Evolutionary conservation across 2,797 vertebrate genomes (phyloP), one percentile per base, ranked within the genome.

Genomic region (Muscicapa comitata): DNA sequence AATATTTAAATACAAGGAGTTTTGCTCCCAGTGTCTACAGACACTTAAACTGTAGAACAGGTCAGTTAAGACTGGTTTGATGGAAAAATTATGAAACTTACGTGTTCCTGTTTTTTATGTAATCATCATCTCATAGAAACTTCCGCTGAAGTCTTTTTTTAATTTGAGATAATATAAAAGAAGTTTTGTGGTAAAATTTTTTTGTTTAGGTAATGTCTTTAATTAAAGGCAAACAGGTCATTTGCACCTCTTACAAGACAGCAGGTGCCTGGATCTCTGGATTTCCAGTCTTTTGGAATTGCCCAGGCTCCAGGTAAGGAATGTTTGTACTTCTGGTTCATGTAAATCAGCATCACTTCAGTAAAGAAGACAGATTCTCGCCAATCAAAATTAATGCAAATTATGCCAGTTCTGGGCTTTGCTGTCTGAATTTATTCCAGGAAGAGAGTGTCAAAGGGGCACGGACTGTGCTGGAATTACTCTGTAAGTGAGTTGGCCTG

Each of bases 71-170:
- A 50, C 15, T 11, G 6, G 18, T 48, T 71, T 81, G 4, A 11
- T 33, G 33, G 7, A 9, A 37, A 35, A 80, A 9, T 59, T 6
- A 37, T 21, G 21, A 59, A 82, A 70, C 16, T 38, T 50, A 2
- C 0, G 2, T 1, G 1, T 87, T 79, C 33, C 21, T 37, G 4
- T 40, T 73, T 77, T 57, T 21, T 11, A 20, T 31, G 14, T 77
- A 31, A 24, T 71, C 29, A 43, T 47, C 4, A 17, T 37, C 45
- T 43, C 1, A 0, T 13, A 50, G 25, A 77, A 18, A n/a, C 2
- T 81, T 68, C 35, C 37, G 14, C 37, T 31, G 16, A 76, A 24
- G 26, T 25, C 33, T 58, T 79, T 65, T 38, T 37, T 54, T 12
- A 54, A 78, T 29, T 48, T 73, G 59, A 70, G 55, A 45, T 84